Base-by-base conservation (phyloP, 2,113 vertebrate genomes). In the Gallinago jamesoni region DNA sequence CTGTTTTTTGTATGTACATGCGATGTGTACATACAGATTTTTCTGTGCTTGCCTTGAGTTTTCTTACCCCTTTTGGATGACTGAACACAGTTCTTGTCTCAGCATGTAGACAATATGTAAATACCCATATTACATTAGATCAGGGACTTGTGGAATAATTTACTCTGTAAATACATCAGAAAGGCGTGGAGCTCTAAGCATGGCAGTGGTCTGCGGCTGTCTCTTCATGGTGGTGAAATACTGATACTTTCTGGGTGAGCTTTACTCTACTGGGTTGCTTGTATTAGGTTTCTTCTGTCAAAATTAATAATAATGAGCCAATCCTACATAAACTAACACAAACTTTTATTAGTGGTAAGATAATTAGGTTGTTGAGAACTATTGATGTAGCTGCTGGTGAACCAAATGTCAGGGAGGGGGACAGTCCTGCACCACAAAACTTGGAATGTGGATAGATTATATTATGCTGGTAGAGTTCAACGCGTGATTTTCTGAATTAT, bases 61-160 rank as follows among this genome's bases (percentile, higher is more conserved):
- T 87, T 93, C 73, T 81, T 95, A 89, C 62, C n/a, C 47, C 90
- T 90, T 96, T 89, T 94, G 86, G 76, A 70, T 95, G 95, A 90
- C 43, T 87, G 92, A 95, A 93, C 90, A n/a, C 69, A 30, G 20
- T 77, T 94, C 60, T 87, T 82, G 76, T 87, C 23, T 89, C 77
- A 92, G 73, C 48, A 30, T 75, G 80, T 89, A 86, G 64, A 59
- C 55, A 84, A 16, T 83, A 86, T 90, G 37, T 90, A 90, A 93
- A 78, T 93, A 87, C 53, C 16, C 8, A 10, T 84, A 53, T 86
- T 93, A 19, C 35, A 56, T 81, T 89, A 63, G 68, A 60, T 78
- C 84, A 75, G 52, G 87, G 60, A 68, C 56, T 94, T 89, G 33
- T 89, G 56, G 84, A 91, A 60, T 89, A 82, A 75, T 94, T 87